These are phyloP conservation scores for Sceloporus undulatus DNA, from an alignment of 2,113 vertebrate species.

Conservation along the genomic window DNA sequence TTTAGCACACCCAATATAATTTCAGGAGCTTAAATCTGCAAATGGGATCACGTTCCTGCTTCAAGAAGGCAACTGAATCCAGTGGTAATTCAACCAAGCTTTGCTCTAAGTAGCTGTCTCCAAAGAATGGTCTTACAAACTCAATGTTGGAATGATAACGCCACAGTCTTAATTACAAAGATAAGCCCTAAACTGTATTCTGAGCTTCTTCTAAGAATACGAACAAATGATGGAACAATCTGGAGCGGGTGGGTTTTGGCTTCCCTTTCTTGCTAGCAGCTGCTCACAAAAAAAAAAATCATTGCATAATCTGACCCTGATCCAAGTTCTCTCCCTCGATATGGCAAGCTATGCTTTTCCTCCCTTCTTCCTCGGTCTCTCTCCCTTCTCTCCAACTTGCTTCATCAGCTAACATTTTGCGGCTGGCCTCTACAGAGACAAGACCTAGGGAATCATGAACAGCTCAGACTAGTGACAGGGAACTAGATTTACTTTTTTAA, in stretches of 20 bases:
- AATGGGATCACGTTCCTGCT: not conserved
- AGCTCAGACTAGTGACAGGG: not conserved
- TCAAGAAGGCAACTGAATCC: too few relatives aligned
- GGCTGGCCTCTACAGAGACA: not conserved
- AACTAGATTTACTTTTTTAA: not conserved
- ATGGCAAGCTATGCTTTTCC: not conserved
- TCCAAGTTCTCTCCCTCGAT: not conserved
- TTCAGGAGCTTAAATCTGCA: not conserved
- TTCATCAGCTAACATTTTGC: not conserved
- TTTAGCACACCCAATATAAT: too few relatives aligned
- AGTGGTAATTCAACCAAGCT: not conserved
- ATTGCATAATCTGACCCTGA: not conserved
- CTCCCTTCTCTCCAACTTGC: not conserved
- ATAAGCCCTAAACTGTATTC: not conserved
- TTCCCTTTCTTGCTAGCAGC: too few relatives aligned
- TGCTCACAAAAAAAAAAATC: not conserved
- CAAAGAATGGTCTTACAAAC: not conserved
- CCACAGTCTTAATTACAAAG: not conserved
- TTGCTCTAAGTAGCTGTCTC: not conserved
- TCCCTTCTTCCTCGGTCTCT: not conserved
- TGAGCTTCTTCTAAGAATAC: not conserved
- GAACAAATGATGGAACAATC: not conserved
- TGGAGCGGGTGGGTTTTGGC: not conserved
- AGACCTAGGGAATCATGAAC: not conserved
- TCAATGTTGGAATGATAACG: not conserved